Evolutionary conservation across 2,888 invertebrate genomes (phyloP), one percentile per base, ranked within the genome.

Genomic region (Argynnis bischoffii): DNA sequence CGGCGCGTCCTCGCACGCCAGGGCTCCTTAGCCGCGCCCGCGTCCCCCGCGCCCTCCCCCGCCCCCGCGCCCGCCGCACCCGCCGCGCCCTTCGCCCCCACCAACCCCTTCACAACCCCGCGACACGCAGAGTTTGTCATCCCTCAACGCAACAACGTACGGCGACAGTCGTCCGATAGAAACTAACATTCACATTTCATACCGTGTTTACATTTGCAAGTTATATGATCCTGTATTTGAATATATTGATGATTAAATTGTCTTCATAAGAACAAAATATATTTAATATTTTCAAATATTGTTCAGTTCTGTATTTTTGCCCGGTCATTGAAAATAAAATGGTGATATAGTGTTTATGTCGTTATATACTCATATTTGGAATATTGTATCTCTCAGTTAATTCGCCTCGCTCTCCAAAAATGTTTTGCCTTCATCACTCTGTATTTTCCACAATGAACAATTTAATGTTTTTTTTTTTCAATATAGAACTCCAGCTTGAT

Each of bases 81-180:
- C 85, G 63, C 79, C 80, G 74, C 85, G 81, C 54, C 86, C 84
- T 61, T 93, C 87, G 82, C 82, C 79, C 47, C 78, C 83, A 68
- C 78, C 84, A 76, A 93, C 88, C 86, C 92, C 85, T 64, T 92
- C 89, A 84, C 84, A 15, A 70, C 88, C 51, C 84, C 88, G 55
- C 82, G 87, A 3, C 87, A 88, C 78, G 81, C 92, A 0, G 91
- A 92, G 78, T 93, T 93, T 80, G 89, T 93, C 73, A 93, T 93
- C 69, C 93, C 93, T 55, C 90, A 90, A 74, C 81, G 92, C n/a
- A 83, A 76, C 77, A 82, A 72, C 75, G 50, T 79, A 41, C 81
- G 88, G 53, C 83, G 88, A 31, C 82, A 86, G 69, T 86, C 90
- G 69, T 82, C 88, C 59, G 86, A 85, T 6, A 85, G 84, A 68